Evolutionary conservation across 1,140 invertebrate species (phyloP).

Genomic region (Tetranychus urticae): DNA sequence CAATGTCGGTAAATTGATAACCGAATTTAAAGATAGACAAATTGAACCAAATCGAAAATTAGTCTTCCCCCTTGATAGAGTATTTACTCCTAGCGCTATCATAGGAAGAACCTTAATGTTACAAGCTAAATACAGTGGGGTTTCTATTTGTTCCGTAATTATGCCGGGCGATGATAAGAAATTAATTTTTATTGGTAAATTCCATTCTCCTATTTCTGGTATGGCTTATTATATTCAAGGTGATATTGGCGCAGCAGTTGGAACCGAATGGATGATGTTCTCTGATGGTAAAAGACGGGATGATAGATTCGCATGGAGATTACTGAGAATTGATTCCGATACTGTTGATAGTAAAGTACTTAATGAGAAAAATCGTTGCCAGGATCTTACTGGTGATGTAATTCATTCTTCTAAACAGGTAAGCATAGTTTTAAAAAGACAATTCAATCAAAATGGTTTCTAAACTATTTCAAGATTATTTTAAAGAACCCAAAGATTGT

Average conservation of each 20-base stretch:
- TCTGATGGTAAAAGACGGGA: conserved; percentile 1
- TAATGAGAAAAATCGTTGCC: not conserved
- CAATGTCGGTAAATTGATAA: not conserved
- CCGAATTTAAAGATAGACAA: not conserved
- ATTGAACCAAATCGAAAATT: no score
- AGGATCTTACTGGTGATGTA: not conserved
- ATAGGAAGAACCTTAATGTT: conserved; percentile 13
- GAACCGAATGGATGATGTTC: conserved; percentile 1
- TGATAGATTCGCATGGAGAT: not conserved
- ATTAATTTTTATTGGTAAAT: not conserved
- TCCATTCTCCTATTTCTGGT: conserved; percentile 6
- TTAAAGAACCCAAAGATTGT: no score
- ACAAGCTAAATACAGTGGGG: conserved; percentile 10
- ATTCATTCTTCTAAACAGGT: not conserved
- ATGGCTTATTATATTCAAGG: conserved; percentile 3
- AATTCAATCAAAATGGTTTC: no score
- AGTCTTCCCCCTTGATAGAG: not conserved
- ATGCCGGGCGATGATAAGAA: conserved; percentile 8
- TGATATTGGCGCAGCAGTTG: not conserved
- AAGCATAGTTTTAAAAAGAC: not conserved
- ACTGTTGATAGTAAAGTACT: not conserved
- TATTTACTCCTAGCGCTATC: conserved; percentile 6
- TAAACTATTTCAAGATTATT: no score
- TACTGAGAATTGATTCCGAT: not conserved
- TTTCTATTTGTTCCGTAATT: conserved; percentile 11